Evolutionary conservation across 2,113 vertebrate species (phyloP).

Genomic region (Brienomyrus longianalis): DNA sequence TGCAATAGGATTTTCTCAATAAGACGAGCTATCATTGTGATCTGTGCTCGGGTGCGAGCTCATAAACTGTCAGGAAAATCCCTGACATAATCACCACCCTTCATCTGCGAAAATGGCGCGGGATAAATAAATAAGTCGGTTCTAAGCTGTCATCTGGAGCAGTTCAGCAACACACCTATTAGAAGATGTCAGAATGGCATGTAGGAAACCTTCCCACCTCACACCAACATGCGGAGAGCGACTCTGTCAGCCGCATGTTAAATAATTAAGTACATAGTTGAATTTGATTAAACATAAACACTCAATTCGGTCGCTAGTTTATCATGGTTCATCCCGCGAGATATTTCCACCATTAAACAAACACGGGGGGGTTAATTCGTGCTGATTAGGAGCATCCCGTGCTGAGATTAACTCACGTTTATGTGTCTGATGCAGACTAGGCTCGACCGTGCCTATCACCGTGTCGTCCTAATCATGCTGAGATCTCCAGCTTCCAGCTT

Average conservation of each 20-base stretch:
- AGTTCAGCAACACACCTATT: background rate
- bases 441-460: background rate
- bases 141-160: background rate
- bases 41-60: background rate
- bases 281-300: slow-evolving; percentile 3
- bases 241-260: background rate
- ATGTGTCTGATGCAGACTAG: slow-evolving; percentile 29
- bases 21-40: background rate
- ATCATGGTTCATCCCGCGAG: background rate
- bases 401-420: slow-evolving; percentile 40
- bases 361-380: slow-evolving; percentile 40
- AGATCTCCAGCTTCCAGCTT: background rate
- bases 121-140: slow-evolving; percentile 6
- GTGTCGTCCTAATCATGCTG: background rate
- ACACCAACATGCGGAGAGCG: background rate
- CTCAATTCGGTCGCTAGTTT: background rate
- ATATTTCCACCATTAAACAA: slow-evolving; percentile 37
- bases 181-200: background rate
- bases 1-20: background rate
- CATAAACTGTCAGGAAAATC: background rate
- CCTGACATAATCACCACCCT: background rate
- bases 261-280: slow-evolving; percentile 9
- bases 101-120: background rate
- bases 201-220: background rate
- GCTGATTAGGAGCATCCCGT: background rate